Percentiles rank a stretch among this genome's conserved stretches.
Conservation (phyloP, 2,113 vertebrate species). For the Neoarius graeffei region DNA sequence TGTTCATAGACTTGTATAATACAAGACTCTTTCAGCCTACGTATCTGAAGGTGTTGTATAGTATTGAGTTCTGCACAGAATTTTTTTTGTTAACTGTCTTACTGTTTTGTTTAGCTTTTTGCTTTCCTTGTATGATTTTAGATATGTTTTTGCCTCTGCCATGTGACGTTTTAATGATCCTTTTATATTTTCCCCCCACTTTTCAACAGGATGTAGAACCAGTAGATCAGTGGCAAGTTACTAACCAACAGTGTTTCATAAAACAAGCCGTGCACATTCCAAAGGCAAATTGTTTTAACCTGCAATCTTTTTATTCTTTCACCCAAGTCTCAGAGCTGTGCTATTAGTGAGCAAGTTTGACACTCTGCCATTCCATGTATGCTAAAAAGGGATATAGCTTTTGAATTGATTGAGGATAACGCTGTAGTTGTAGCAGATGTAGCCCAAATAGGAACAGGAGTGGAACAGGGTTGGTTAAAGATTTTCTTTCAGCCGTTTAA, state of each 20-base stretch:
- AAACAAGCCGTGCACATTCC: constrained; percentile 13
- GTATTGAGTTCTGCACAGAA: constrained; percentile 84
- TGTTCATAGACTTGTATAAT: constrained; percentile 90
- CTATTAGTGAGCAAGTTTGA: constrained; percentile 20
- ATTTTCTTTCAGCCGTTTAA: constrained; percentile 52
- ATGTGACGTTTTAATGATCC: constrained; percentile 45
- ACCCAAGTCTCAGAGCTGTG: not conserved
- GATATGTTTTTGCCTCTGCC: constrained; percentile 34
- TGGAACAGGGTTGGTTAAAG: not conserved
- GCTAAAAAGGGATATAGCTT: not conserved
- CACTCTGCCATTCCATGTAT: not conserved
- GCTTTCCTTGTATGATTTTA: constrained; percentile 38
- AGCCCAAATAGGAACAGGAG: constrained; percentile 5
- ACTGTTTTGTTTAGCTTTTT: constrained; percentile 59
- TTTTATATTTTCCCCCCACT: constrained; percentile 29
- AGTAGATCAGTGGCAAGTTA: not conserved
- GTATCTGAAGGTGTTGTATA: constrained; percentile 82
- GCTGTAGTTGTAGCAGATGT: not conserved
- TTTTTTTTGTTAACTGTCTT: constrained; percentile 67
- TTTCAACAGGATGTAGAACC: not conserved
- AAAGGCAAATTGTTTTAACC: constrained; percentile 16
- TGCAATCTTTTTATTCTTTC: not conserved
- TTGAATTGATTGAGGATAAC: not conserved
- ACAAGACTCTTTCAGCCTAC: constrained; percentile 78
- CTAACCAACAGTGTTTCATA: constrained; percentile 31